Evolutionary conservation across 2,797 vertebrate genomes (phyloP).

Genomic region (Chelonia mydas): DNA sequence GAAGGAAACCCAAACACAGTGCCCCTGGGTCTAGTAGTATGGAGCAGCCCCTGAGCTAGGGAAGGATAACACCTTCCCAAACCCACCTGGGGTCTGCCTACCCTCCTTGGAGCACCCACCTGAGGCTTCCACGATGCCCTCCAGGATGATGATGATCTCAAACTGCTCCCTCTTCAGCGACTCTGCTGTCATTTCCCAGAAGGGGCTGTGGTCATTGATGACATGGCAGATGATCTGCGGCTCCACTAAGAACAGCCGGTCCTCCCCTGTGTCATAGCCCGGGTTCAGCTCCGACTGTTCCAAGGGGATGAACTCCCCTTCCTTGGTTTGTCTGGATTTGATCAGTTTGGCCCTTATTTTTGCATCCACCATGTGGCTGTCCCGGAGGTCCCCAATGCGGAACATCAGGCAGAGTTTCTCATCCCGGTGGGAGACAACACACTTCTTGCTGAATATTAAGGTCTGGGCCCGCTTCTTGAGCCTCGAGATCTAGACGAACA

Average conservation of each 20-base stretch:
- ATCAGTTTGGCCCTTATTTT: slow-evolving; percentile 89
- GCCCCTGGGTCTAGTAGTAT: too few relatives aligned
- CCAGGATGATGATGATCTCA: slow-evolving; percentile 88
- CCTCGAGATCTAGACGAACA: slow-evolving; percentile 91
- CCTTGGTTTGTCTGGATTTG: slow-evolving; percentile 86
- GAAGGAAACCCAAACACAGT: not conserved
- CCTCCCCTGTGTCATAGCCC: slow-evolving; percentile 86
- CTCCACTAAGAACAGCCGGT: slow-evolving; percentile 87
- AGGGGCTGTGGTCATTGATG: slow-evolving; percentile 84
- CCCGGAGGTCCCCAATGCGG: slow-evolving; percentile 86
- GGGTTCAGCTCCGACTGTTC: slow-evolving; percentile 89
- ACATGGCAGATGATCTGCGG: slow-evolving; percentile 87
- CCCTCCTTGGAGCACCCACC: slow-evolving; percentile 63
- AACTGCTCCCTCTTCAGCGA: slow-evolving; percentile 82
- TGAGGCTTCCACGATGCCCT: slow-evolving; percentile 89
- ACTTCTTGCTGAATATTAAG: slow-evolving; percentile 87
- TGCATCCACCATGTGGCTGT: slow-evolving; percentile 90
- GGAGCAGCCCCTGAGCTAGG: too few relatives aligned
- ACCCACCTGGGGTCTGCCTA: not conserved
- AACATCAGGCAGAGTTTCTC: slow-evolving; percentile 87
- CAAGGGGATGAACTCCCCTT: slow-evolving; percentile 89
- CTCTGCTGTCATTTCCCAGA: slow-evolving; percentile 85
- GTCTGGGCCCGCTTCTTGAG: slow-evolving; percentile 89
- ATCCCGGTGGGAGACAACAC: slow-evolving; percentile 84
- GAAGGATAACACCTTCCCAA: not conserved